Evolutionary conservation across 2,797 vertebrate species (phyloP).

Genomic region (Anguilla obscura): DNA sequence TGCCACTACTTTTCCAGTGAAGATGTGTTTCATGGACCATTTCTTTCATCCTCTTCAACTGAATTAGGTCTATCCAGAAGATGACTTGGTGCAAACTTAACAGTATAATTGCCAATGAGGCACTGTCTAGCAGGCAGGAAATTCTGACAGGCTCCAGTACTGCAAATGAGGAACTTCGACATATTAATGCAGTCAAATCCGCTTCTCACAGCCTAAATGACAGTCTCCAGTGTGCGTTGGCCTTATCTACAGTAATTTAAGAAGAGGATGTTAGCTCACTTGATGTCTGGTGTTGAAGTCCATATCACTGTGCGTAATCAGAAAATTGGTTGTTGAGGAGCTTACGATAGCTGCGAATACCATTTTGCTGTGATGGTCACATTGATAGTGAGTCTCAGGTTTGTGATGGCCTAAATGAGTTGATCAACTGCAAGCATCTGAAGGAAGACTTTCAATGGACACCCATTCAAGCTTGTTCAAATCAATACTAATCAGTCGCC

Average conservation of each 20-base stretch:
- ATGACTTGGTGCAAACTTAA: not conserved
- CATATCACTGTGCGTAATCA: not conserved
- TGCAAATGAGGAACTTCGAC: slow-evolving; percentile 18
- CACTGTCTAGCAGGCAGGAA: slow-evolving; percentile 8
- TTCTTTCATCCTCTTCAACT: not conserved
- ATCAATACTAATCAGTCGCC: slow-evolving; percentile 8
- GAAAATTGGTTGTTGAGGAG: not conserved
- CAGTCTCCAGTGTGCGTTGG: not conserved
- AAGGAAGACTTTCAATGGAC: not conserved
- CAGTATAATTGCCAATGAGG: not conserved
- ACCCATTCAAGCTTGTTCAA: not conserved
- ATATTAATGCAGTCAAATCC: not conserved
- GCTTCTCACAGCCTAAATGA: not conserved
- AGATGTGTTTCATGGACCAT: not conserved
- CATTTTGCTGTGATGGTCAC: slow-evolving; percentile 12
- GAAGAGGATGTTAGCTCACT: not conserved
- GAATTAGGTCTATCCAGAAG: not conserved
- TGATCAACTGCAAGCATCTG: not conserved
- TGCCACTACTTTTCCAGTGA: not conserved
- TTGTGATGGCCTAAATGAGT: not conserved
- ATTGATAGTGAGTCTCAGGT: not conserved
- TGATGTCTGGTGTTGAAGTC: not conserved
- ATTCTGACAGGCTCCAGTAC: slow-evolving; percentile 14
- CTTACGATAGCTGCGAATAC: not conserved
- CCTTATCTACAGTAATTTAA: slow-evolving; percentile 10